Evolutionary conservation across 2,113 vertebrate species (phyloP).

Genomic region (Garra rufa): DNA sequence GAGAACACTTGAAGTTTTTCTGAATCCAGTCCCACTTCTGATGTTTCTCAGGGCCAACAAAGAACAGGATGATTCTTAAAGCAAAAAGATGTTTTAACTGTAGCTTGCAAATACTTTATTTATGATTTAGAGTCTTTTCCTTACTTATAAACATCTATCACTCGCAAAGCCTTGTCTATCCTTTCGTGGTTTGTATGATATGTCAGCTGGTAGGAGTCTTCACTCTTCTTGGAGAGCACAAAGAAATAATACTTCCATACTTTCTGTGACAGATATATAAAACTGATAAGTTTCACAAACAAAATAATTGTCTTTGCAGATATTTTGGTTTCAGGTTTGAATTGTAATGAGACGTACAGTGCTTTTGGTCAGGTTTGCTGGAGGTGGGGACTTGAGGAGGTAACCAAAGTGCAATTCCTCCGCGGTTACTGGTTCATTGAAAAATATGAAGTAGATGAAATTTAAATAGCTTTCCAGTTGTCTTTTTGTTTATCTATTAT

Average conservation of each 20-base stretch:
- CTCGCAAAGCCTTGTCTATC: conserved; percentile 43
- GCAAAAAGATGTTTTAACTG: not conserved
- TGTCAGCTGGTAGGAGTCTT: conserved; percentile 68
- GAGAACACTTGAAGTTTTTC: conserved; percentile 80
- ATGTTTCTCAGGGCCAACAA: conserved; percentile 69
- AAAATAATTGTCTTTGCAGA: not conserved
- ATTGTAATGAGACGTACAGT: conserved; percentile 1
- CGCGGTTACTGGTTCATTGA: not conserved
- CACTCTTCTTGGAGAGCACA: conserved; percentile 69
- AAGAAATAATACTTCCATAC: conserved; percentile 84
- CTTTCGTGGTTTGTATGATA: conserved; percentile 74
- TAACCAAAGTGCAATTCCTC: conserved; percentile 41
- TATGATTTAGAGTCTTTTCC: not conserved
- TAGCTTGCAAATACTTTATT: not conserved
- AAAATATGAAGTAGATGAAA: not conserved
- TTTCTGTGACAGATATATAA: conserved; percentile 45
- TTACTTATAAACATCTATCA: conserved; percentile 60
- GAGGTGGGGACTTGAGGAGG: conserved; percentile 40
- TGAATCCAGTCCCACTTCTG: conserved; percentile 73
- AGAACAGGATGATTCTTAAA: conserved; percentile 73
- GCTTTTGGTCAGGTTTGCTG: too few species aligned
- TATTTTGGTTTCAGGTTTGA: not conserved
- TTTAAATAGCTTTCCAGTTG: too few species aligned
- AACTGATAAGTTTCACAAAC: not conserved
- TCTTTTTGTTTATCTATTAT: too few species aligned